Base-by-base conservation (phyloP, 2,888 invertebrate genomes). In the Protophormia terraenovae region DNA sequence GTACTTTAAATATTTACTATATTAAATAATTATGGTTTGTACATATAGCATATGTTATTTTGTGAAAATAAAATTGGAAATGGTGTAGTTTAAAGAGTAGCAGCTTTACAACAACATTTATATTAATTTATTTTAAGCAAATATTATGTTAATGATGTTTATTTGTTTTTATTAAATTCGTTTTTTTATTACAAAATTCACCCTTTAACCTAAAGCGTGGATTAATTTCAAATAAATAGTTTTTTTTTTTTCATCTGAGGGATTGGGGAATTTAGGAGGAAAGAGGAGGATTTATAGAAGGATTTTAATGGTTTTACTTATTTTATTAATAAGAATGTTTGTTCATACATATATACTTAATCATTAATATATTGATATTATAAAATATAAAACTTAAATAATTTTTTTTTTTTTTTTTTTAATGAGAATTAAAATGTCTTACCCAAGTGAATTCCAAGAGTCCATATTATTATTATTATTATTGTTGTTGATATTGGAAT, bases 141-240 rank as follows among this genome's bases (percentile, higher is more conserved):
- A 38, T 55, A 22, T 32, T 32, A 45, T 73, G 55, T 67, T 78
- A 67, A 67, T 50, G 16, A 60, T 72, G 24, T 27, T 55, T 16
- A n/a, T 55, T 60, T 75, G 32, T 69, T 62, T 58, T 41, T 53
- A 50, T 53, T 41, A 67, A 47, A 12, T 75, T 75, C 16, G 8
- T 45, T 71, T 35, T 78, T 53, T 89, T 90, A 91, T 92, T 92
- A 92, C 91, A 92, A 92, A 92, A 92, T 92, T 92, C 89, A 90
- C 91, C 91, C 91, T 92, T 92, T 92, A 91, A 90, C 92, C 91
- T 90, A 90, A 91, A 91, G 91, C 76, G 55, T 86, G 80, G 82
- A 69, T 66, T 81, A 80, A 71, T 62, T 83, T 60, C 67, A 60
- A 41, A 73, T 22, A 79, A 14, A 53, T 22, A 73, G 35, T n/a